phyloP scores from a whole-genome alignment of 2,888 invertebrate species.

The Ormyrus nitidulus region DNA sequence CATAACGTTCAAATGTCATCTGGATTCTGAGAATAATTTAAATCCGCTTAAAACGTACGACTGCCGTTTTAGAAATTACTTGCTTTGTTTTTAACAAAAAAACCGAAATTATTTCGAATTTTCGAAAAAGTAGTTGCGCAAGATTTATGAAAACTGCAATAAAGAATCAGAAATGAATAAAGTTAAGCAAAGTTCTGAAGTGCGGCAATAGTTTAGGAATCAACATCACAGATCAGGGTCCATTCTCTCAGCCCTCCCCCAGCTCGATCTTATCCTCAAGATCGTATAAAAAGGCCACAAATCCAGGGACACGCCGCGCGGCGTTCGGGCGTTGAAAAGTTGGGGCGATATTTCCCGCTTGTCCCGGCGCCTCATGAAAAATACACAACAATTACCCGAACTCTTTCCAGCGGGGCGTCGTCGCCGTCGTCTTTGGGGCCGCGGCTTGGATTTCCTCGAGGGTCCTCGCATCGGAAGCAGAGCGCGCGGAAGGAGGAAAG shows the following conservation, averaged over 20 bases:
- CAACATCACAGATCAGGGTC: not conserved
- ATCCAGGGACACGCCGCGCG: not conserved
- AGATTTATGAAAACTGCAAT: too few relatives aligned
- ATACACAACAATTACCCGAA: slow-evolving; percentile 47
- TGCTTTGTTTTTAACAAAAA: too few relatives aligned
- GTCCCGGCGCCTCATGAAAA: slow-evolving; percentile 38
- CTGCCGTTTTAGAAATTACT: too few relatives aligned
- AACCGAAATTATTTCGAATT: too few relatives aligned
- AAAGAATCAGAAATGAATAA: too few relatives aligned
- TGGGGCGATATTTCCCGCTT: slow-evolving; percentile 10
- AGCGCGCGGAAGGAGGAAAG: slow-evolving; percentile 7
- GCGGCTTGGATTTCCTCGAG: slow-evolving; percentile 25
- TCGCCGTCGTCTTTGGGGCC: too few relatives aligned
- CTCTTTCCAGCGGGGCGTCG: too few relatives aligned
- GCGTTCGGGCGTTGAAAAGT: not conserved
- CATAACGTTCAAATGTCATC: too few relatives aligned
- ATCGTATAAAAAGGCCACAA: slow-evolving; percentile 42
- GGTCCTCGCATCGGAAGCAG: slow-evolving; percentile 20
- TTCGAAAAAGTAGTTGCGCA: too few relatives aligned
- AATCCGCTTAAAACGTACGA: too few relatives aligned
- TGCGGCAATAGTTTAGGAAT: too few relatives aligned
- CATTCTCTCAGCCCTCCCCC: not conserved
- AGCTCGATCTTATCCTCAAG: not conserved
- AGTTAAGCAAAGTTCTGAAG: not conserved
- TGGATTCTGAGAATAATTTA: too few relatives aligned